phyloP scores from a whole-genome alignment of 2,797 vertebrate genomes.

The Jordanella pulchra region DNA sequence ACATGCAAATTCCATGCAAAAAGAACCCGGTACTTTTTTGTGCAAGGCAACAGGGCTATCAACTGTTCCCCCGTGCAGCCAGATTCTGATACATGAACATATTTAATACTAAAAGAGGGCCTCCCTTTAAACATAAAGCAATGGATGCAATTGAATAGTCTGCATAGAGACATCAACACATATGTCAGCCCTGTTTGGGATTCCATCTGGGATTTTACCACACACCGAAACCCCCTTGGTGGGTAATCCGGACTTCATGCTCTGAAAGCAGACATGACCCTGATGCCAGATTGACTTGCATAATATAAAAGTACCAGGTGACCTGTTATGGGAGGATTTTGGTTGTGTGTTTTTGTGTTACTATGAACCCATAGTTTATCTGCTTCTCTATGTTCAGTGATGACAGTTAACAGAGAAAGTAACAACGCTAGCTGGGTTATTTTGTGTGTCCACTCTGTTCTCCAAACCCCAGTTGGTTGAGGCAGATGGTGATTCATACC shows the following conservation, averaged over 20 bases:
- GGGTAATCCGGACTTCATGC: background rate
- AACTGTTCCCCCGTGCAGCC: no score
- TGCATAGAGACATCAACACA: no score
- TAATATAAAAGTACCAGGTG: no score
- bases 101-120: background rate
- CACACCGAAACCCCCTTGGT: background rate
- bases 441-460: background rate
- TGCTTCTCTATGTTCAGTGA: background rate
- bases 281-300: no score
- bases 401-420: background rate
- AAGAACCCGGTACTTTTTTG: no score
- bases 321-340: no score
- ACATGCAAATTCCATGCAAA: no score
- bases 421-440: background rate
- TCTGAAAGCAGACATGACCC: background rate
- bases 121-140: background rate
- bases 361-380: no score
- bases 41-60: no score
- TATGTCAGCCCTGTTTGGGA: background rate
- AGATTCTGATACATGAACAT: background rate
- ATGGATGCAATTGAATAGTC: no score
- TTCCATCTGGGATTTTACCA: background rate
- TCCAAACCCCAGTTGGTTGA: background rate
- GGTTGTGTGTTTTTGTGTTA: no score
- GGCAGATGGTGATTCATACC: background rate